Percentiles rank a stretch among this genome's conserved stretches.
phyloP scores from a whole-genome alignment of 2,797 vertebrate genomes.

The Peromyscus nudipes region DNA sequence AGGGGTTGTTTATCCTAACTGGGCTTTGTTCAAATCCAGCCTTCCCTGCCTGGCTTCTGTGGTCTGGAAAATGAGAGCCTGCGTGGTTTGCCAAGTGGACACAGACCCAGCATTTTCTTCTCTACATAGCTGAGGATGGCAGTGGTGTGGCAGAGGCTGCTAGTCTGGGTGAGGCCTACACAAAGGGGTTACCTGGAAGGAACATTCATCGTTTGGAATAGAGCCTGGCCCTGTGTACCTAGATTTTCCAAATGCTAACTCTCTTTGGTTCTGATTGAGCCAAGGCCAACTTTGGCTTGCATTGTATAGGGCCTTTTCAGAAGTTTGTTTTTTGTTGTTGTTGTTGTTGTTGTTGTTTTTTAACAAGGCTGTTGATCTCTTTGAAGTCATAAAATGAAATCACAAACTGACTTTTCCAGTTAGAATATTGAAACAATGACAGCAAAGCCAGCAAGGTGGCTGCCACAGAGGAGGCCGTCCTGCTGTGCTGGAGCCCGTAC shows the following conservation, averaged over 20 bases:
- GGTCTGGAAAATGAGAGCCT: neutral
- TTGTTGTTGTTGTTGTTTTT: too few relatives aligned
- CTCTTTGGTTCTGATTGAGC: neutral
- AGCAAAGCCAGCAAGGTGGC: neutral
- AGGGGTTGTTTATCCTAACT: neutral
- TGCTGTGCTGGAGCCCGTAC: neutral
- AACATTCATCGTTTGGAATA: neutral
- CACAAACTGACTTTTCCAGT: conserved; percentile 42
- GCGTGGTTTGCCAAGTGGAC: neutral
- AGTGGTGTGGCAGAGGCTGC: neutral
- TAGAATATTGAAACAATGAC: conserved; percentile 39
- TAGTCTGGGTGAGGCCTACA: neutral
- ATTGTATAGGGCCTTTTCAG: neutral
- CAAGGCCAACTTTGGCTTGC: neutral
- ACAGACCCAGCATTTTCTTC: neutral
- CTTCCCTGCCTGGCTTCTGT: neutral
- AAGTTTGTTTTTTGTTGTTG: neutral
- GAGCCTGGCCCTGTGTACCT: neutral
- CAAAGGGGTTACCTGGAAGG: neutral
- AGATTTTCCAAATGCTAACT: neutral
- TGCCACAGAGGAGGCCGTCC: neutral
- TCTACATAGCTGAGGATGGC: neutral
- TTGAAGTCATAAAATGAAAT: conserved; percentile 62
- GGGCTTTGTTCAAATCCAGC: neutral
- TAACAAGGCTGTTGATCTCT: conserved; percentile 15